Base-by-base conservation (phyloP, 2,888 invertebrate genomes). In the Chrysolina oricalcia region DNA sequence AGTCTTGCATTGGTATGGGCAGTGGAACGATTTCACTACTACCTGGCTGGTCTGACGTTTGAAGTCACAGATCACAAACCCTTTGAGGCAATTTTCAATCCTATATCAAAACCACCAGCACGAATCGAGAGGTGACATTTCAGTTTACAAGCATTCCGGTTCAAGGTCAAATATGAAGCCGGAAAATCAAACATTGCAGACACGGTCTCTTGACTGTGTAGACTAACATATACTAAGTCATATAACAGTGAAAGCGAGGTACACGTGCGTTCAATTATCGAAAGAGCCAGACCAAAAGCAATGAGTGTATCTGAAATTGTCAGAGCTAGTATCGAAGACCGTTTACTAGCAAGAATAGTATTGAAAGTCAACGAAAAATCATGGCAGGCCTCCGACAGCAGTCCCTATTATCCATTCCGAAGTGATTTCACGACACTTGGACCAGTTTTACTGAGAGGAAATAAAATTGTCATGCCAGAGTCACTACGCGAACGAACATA, bases 11-110 rank as follows among this genome's bases (percentile, higher is more conserved):
- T n/a, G n/a, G n/a, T n/a, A n/a, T n/a, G n/a, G n/a, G n/a, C n/a
- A n/a, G 85, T 88, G 10, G 85, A 87, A 72, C 82, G 85, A 73
- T 90, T 89, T 79, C 83, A 87, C 72, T 81, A 84, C 46, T 90
- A 87, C 77, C 65, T 89, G 4, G 85, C 81, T 76, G 90, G 89
- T 13, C 74, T 86, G 13, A 78, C 84, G 5, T 90, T 90, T 79
- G 85, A 83, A 15, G 76, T 84, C 0, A 85, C 82, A 2, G 85
- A 86, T 72, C 85, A 85, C 65, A 83, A 85, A 74, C 88, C 89
- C 1, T 78, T 90, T 40, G 83, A 86, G 68, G 81, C 79, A 11
- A 85, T 86, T 48, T 86, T 86, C 68, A 78, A 77, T 35, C 81
- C 75, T n/a, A 80, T 70, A 10, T 80, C 82, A 13, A 82, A 77